Evolutionary conservation across 2,888 invertebrate genomes (phyloP).

Genomic region (Phyllotreta cruciferae): DNA sequence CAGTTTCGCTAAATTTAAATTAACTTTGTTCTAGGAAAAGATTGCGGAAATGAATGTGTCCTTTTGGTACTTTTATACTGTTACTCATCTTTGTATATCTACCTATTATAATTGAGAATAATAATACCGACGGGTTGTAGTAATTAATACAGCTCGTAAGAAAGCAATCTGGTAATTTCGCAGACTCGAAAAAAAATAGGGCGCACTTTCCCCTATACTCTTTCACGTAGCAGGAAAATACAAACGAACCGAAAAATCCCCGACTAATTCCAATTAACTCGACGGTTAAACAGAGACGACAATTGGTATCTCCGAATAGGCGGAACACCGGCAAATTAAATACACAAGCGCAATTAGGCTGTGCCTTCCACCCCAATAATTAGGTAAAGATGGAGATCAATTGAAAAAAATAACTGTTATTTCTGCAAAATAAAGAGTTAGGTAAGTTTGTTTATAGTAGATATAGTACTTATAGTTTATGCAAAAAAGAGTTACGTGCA

Average conservation of each 20-base stretch:
- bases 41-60: too few species aligned
- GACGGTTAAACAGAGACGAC: constrained; percentile 35
- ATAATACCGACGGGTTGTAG: too few species aligned
- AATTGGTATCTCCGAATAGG: constrained; percentile 36
- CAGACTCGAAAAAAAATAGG: constrained; percentile 9
- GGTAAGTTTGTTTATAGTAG: too few species aligned
- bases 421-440: not conserved
- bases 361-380: constrained; percentile 17
- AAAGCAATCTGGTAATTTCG: too few species aligned
- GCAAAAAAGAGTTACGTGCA: too few species aligned
- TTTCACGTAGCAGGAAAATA: constrained; percentile 13
- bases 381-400: constrained; percentile 16
- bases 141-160: too few species aligned
- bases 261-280: constrained; percentile 37
- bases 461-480: too few species aligned
- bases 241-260: constrained; percentile 31
- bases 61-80: too few species aligned
- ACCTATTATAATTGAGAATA: too few species aligned
- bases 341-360: constrained; percentile 45
- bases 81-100: too few species aligned
- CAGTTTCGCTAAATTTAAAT: constrained; percentile 1
- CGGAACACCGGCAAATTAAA: constrained; percentile 41
- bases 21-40: not conserved
- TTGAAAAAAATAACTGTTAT: constrained; percentile 10
- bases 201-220: constrained; percentile 11